phyloP scores from a whole-genome alignment of 2,888 invertebrate species.

The Apoda limacodes region DNA sequence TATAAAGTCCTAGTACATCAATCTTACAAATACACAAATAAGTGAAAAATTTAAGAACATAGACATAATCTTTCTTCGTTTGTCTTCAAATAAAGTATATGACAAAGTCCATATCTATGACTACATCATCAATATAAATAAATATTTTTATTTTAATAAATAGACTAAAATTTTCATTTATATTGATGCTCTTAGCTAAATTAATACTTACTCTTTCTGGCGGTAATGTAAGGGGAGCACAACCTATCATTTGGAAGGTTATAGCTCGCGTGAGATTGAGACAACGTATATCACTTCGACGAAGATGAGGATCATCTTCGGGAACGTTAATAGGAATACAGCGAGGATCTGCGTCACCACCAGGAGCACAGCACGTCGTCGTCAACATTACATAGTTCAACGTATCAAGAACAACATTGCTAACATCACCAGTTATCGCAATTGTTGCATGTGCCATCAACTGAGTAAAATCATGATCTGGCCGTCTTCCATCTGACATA shows the following conservation, averaged over 20 bases:
- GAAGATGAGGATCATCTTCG: constrained; percentile 28
- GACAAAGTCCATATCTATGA: too few species aligned
- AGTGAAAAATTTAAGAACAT: too few species aligned
- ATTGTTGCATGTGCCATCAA: constrained; percentile 23
- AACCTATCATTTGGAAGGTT: constrained; percentile 33
- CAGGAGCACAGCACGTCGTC: constrained; percentile 6
- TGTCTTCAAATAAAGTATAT: too few species aligned
- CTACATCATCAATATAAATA: too few species aligned
- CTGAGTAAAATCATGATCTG: constrained; percentile 24
- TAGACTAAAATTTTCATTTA: too few species aligned
- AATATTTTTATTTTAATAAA: too few species aligned
- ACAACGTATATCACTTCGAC: constrained; percentile 28
- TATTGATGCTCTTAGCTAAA: too few species aligned
- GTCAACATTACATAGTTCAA: constrained; percentile 8
- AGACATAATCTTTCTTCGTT: too few species aligned
- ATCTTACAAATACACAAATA: too few species aligned
- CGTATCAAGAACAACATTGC: constrained; percentile 3
- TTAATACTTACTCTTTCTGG: constrained; percentile 29
- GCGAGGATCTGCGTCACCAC: constrained; percentile 17
- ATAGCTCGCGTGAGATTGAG: constrained; percentile 33
- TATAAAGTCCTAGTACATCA: too few species aligned
- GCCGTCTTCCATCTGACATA: constrained; percentile 25
- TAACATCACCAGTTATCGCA: constrained; percentile 24
- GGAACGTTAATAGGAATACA: constrained; percentile 29
- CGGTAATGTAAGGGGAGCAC: constrained; percentile 22